These are phyloP conservation scores for Parnassius glacialis DNA, from an alignment of 2,888 invertebrate genomes.

Conservation along the genomic window DNA sequence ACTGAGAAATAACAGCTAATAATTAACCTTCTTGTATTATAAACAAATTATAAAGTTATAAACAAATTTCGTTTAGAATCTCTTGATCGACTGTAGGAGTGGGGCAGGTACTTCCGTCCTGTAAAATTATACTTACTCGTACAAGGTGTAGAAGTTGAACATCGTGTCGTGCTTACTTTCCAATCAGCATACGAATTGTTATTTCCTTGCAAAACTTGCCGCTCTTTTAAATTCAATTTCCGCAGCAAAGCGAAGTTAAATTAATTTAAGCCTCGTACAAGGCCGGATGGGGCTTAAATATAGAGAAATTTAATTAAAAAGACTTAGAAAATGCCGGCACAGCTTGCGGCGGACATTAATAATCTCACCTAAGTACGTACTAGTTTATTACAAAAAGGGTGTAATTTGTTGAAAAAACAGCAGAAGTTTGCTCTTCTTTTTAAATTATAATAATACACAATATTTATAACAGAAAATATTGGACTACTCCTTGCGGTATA, in stretches of 20 bases:
- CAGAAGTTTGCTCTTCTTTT: too few relatives aligned
- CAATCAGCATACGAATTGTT: slow-evolving; percentile 16
- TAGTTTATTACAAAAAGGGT: slow-evolving; percentile 6
- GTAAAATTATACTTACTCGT: background rate
- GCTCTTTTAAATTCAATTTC: slow-evolving; percentile 18
- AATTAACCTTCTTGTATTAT: too few relatives aligned
- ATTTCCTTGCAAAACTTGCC: slow-evolving; percentile 14
- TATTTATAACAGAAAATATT: too few relatives aligned
- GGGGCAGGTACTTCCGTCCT: too few relatives aligned
- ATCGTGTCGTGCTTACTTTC: slow-evolving; percentile 3
- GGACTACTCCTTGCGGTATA: too few relatives aligned
- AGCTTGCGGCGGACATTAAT: slow-evolving; percentile 15
- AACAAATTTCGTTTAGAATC: too few relatives aligned
- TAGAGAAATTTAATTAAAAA: slow-evolving; percentile 45
- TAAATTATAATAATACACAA: too few relatives aligned
- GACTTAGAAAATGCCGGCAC: slow-evolving; percentile 28
- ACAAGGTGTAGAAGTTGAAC: slow-evolving; percentile 1
- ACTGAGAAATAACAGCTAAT: too few relatives aligned
- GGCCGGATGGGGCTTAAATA: slow-evolving; percentile 34
- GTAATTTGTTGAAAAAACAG: background rate
- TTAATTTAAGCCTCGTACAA: slow-evolving; percentile 24
- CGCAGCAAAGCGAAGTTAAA: slow-evolving; percentile 18
- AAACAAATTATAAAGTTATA: too few relatives aligned
- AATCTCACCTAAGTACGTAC: slow-evolving; percentile 2
- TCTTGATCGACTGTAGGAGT: too few relatives aligned